Evolutionary conservation across 1,140 invertebrate genomes (phyloP).

Genomic region (Brachionus manjavacas): DNA sequence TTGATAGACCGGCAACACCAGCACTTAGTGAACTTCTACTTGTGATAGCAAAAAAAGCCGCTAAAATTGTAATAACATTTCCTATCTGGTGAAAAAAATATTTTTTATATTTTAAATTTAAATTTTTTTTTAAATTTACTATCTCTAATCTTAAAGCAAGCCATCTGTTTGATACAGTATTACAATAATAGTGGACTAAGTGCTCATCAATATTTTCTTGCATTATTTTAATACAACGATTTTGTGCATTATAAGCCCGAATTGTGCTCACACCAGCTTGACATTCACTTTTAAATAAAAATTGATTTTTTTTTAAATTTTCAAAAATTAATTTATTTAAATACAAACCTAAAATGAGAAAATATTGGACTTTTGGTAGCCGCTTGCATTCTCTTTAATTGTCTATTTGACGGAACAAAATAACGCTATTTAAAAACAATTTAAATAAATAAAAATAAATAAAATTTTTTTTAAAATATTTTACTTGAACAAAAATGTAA

Average conservation of each 20-base stretch:
- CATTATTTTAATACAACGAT: constrained; percentile 57
- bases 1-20: constrained; percentile 61
- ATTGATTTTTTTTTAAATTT: neutral
- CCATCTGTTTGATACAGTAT: constrained; percentile 41
- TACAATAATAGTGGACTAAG: neutral
- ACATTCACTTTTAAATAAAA: constrained; percentile 65
- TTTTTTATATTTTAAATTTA: neutral
- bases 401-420: constrained; percentile 85
- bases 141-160: constrained; percentile 37
- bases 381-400: constrained; percentile 89
- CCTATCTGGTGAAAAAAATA: neutral
- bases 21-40: neutral
- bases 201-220: constrained; percentile 33
- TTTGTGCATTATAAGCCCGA: constrained; percentile 59
- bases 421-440: neutral
- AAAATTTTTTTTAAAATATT: neutral
- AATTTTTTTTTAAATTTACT: neutral
- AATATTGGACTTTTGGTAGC: constrained; percentile 92
- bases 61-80: constrained; percentile 32
- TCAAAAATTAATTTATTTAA: neutral
- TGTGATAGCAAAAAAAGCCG: constrained; percentile 32
- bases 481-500: constrained; percentile 41
- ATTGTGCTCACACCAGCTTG: constrained; percentile 61
- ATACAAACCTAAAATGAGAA: constrained; percentile 73
- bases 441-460: neutral